Base-by-base conservation (phyloP, 2,888 invertebrate genomes). In the Cantharis rustica region DNA sequence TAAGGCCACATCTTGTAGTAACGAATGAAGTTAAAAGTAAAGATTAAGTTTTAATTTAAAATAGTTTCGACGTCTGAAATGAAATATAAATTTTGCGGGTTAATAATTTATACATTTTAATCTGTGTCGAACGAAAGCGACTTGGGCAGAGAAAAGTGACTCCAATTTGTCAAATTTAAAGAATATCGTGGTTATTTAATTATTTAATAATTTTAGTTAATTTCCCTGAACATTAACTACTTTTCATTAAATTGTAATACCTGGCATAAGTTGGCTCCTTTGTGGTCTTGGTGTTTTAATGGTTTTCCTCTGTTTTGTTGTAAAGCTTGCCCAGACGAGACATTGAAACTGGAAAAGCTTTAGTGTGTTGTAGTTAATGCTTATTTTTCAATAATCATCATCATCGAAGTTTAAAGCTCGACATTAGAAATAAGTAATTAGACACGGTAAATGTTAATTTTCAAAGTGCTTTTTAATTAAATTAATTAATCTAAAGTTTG, bases 221-320 rank as follows among this genome's bases (percentile, higher is more conserved):
- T 72, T 63, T 76, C 73, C 76, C 76, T 16, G 62, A 68, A 74
- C 76, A 71, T 68, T 74, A 73, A 76, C 73, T 76, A 73, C 68
- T 76, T 74, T 76, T 71, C 73, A 76, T 76, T 76, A 76, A 76
- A 73, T 27, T 66, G 68, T 73, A 76, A 76, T 71, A 74, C 73
- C 73, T 76, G 68, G 47, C 71, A 73, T 73, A 76, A 71, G 73
- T 68, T 76, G 69, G 73, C 73, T 74, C 76, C 75, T 79, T 79
- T 79, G 76, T 76, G 76, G 70, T 76, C 68, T 66, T 76, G 66
- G 63, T 20, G 75, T 75, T 76, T 75, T 76, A 79, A 79, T 79
- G 76, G 71, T 76, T 74, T 69, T 73, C 63, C 72, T 70, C 70
- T 76, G 76, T 73, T 76, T 26, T 70, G 76, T 68, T 74, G 71